A percentile compares a stretch with the other conserved stretches of the same genome.
phyloP scores from a whole-genome alignment of 1,140 invertebrate species.

The Papilio polyxenes region DNA sequence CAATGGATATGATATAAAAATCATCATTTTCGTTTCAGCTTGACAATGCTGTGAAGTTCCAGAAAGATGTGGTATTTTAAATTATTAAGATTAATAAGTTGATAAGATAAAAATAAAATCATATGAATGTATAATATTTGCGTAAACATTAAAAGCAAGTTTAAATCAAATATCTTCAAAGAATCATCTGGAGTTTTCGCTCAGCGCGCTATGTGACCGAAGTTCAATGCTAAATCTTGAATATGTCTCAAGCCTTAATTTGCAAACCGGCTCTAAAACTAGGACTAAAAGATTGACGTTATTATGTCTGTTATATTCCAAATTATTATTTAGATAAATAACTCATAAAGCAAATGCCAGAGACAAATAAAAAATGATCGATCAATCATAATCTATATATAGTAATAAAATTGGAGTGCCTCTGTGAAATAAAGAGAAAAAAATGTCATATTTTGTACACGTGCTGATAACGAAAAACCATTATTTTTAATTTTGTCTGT shows the following conservation, averaged over 20 bases:
- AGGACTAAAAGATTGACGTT: neutral
- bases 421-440: too few species aligned
- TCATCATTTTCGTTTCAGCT: too few species aligned
- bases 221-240: constrained; percentile 10
- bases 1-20: too few species aligned
- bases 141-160: neutral
- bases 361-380: too few species aligned
- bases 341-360: neutral
- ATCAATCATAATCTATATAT: too few species aligned
- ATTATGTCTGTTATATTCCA: neutral
- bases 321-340: neutral
- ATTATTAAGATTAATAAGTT: neutral
- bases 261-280: constrained; percentile 19
- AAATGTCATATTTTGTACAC: too few species aligned
- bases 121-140: neutral
- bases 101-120: neutral
- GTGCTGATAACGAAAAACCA: too few species aligned
- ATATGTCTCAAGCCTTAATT: neutral
- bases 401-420: too few species aligned
- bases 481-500: too few species aligned
- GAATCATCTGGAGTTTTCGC: neutral
- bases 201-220: neutral
- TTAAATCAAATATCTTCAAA: neutral
- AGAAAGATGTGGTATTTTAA: neutral
- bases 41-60: neutral